phyloP scores from a whole-genome alignment of 2,888 invertebrate species.

The Dicyrtoma fusca region DNA sequence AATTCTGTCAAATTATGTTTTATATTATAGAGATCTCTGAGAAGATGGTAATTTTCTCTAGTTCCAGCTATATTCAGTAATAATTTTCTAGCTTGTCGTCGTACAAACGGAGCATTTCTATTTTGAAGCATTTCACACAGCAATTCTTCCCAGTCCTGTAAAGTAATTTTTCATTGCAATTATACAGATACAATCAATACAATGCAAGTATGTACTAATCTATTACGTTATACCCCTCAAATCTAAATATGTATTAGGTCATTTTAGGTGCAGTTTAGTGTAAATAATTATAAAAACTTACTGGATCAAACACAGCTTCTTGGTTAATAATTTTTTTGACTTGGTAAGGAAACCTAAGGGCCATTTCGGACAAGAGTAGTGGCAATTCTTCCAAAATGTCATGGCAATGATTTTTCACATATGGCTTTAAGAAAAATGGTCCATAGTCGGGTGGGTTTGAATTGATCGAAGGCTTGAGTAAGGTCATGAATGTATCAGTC shows the following conservation, averaged over 20 bases:
- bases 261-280: not conserved
- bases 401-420: conserved; percentile 85
- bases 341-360: conserved; percentile 89
- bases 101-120: conserved; percentile 82
- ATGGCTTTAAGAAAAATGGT: conserved; percentile 90
- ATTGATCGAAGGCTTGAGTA: conserved; percentile 48
- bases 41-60: conserved; percentile 91
- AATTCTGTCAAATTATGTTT: conserved; percentile 75
- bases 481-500: not conserved
- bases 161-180: not conserved
- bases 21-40: conserved; percentile 90
- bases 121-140: conserved; percentile 96
- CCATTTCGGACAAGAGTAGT: conserved; percentile 93
- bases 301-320: conserved; percentile 52
- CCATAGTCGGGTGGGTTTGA: conserved; percentile 80
- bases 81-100: conserved; percentile 84
- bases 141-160: conserved; percentile 70
- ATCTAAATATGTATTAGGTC: too few relatives aligned
- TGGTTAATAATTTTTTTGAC: conserved; percentile 71
- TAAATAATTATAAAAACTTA: conserved; percentile 32
- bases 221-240: too few relatives aligned
- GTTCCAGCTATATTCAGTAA: conserved; percentile 90
- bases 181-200: not conserved
- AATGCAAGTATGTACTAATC: not conserved
- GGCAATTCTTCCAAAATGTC: conserved; percentile 95